Base-by-base conservation (phyloP, 2,888 invertebrate genomes). In the Crossocerus cetratus region DNA sequence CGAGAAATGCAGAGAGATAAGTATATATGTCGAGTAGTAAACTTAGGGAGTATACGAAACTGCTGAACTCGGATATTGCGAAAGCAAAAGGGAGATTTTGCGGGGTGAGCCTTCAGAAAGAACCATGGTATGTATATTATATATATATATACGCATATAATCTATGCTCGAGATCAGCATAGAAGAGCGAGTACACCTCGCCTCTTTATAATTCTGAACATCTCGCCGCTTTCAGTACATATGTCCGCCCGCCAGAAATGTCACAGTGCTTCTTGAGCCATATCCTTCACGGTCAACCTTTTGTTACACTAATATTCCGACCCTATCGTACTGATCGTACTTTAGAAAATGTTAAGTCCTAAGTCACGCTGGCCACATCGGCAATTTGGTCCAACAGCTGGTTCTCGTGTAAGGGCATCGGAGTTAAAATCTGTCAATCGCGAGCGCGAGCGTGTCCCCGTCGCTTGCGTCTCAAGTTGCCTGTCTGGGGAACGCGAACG, bases 341-440 rank as follows among this genome's bases (percentile, higher is more conserved):
- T 69, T 74, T 69, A 72, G 66, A 72, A 32, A 81, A 81, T 79
- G 55, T 58, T 79, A 76, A 81, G 74, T 70, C 74, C 69, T 76
- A 73, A 69, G 74, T 75, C 62, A 75, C 74, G 73, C 72, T 66
- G 67, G 81, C 77, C 76, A 64, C 60, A 69, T 60, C 62, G 72
- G 77, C 74, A 77, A 82, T 85, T 87, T 87, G 86, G 86, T 86
- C 87, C 86, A 82, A 85, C 85, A 83, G 83, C 85, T 86, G 86
- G 83, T 85, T 85, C 81, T 83, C 80, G 65, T 75, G 65, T 63
- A 68, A 69, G 65, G 73, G 75, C 79, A 53, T 82, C 66, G 75
- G 78, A 67, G 62, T 81, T 78, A 81, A 85, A 84, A 80, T 81
- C 80, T 82, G 76, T 76, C 74, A 82, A 80, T 78, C 72, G 23